Evolutionary conservation across 1,140 invertebrate species (phyloP), one percentile per base, ranked within the genome.

Genomic region (Lepidotrigona ventralis): DNA sequence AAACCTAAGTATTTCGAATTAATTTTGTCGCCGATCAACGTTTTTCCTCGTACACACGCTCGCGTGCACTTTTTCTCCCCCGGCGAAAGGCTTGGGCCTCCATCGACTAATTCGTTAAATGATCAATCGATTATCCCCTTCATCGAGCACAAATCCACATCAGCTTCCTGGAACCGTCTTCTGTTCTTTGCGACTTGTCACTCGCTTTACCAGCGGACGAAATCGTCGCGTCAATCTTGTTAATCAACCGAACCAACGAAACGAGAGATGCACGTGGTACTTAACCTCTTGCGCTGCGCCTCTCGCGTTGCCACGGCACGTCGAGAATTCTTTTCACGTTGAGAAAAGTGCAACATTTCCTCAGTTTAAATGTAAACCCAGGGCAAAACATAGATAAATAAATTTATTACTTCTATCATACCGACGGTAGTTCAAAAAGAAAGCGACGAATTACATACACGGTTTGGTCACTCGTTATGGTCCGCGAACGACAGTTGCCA

Each of bases 91-190:
- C 73, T 64, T 85, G 70, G 51, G 51, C 72, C 86, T 17, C 86
- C 53, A 87, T 82, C 86, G 58, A 85, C 79, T 85, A 89, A 89
- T 87, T 87, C 81, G 79, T 60, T 87, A 85, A 89, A 89, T 79
- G 83, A 69, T 78, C 85, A 85, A 89, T 89, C 87, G 83, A 89
- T 89, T 89, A 89, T 87, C 76, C 78, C 54, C 85, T 89, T 74
- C 82, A 68, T 75, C 78, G 68, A 89, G 87, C 83, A 75, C 76
- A 76, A 89, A 87, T 86, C 79, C 63, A 83, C 66, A 76, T 69
- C 71, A 23, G 72, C 68, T 78, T 71, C 68, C 54, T 51, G 63
- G 72, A 87, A 81, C 72, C 58, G 58, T 86, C 81, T 81, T 81
- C 79, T 46, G 54, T n/a, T 23, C 33, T 74, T 70, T n/a, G 63